Base-by-base conservation (phyloP, 2,888 invertebrate genomes). In the Latrodectus elegans region DNA sequence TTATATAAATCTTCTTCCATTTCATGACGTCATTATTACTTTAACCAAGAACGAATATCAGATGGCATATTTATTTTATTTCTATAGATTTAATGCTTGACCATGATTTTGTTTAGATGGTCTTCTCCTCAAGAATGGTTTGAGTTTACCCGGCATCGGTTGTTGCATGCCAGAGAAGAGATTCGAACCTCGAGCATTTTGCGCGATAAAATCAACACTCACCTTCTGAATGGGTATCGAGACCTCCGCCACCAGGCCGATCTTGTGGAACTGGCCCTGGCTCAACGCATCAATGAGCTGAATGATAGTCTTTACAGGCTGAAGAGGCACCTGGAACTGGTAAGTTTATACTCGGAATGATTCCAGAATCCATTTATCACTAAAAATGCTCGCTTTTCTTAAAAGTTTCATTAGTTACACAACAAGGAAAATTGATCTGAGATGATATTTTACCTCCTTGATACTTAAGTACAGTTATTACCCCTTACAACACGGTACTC, bases 91-190 rank as follows among this genome's bases (percentile, higher is more conserved):
- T 38, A 38, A 38, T 6, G 38, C 38, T 38, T 38, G 38, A n/a
- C 14, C 15, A 17, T 60, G 8, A 68, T 79, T 15, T 52, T 17
- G 55, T 77, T n/a, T 90, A 95, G 95, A 51, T 97, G 97, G 93
- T 96, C 97, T 0, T 95, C 96, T 14, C 95, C 95, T 49, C 95
- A 96, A 90, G 95, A 95, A 90, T 97, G 97, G 96, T 96, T 96
- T 90, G 95, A 95, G 91, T 96, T 96, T 91, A 95, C 96, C 49
- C 94, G 95, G 90, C 96, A 97, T 92, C 95, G 95, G 73, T 93
- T 97, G 67, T 94, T 95, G 55, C 94, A 95, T 90, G 95, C 95
- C 68, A 96, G 97, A 91, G 94, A 94, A 67, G 95, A 95, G 68
- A 94, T 96, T 80, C 95, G 95, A 92, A 95, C 95, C 83, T 97